phyloP scores from a whole-genome alignment of 2,888 invertebrate species.

The Autographa gamma region DNA sequence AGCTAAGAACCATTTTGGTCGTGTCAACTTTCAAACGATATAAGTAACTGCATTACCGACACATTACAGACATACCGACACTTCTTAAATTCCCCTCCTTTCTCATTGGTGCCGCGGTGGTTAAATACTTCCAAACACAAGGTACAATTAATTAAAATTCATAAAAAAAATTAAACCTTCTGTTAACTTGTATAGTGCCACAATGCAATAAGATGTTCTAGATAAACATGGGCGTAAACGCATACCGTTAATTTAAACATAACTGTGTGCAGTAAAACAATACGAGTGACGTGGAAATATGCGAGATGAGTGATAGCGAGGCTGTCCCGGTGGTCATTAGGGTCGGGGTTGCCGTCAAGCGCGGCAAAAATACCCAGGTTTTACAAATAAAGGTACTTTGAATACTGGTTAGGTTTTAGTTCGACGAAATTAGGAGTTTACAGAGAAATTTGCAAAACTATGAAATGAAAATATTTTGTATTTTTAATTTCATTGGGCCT shows the following conservation, averaged over 20 bases:
- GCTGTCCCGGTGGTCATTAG: conserved; percentile 17
- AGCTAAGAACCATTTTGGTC: too few species aligned
- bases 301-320: conserved; percentile 48
- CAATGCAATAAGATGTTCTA: conserved; percentile 45
- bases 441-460: too few species aligned
- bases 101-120: too few species aligned
- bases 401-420: not conserved
- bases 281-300: conserved; percentile 53
- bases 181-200: not conserved
- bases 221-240: conserved; percentile 54
- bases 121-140: too few species aligned
- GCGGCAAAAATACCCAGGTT: not conserved
- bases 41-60: too few species aligned
- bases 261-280: conserved; percentile 46
- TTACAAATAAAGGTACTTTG: not conserved
- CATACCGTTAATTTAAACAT: conserved; percentile 47
- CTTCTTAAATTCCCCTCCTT: too few species aligned
- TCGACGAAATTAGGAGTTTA: too few species aligned
- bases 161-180: not conserved
- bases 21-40: too few species aligned
- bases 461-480: too few species aligned
- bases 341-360: not conserved
- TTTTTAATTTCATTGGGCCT: too few species aligned
- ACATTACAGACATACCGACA: too few species aligned
- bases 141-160: too few species aligned